Percentiles rank a stretch among this genome's conserved stretches.
Conservation (phyloP, 1,140 invertebrate genomes). For the Lethocerus indicus region DNA sequence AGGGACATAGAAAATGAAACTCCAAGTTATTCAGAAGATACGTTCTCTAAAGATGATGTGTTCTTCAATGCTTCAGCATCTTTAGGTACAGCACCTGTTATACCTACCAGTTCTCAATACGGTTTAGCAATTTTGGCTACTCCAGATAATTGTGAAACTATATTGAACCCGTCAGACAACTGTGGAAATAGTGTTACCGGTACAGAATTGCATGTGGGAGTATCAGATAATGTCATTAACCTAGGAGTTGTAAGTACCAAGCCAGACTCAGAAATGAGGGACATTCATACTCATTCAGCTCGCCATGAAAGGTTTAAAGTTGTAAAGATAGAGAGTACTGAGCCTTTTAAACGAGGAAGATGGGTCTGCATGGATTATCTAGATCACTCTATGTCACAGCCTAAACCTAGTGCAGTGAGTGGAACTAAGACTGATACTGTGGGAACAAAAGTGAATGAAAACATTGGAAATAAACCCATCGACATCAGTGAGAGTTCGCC, state of each 20-base stretch:
- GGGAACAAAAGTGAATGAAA: not conserved
- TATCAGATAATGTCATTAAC: constrained; percentile 36
- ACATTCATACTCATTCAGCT: constrained; percentile 45
- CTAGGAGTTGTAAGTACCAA: constrained; percentile 24
- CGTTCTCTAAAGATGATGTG: constrained; percentile 63
- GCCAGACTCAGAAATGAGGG: constrained; percentile 45
- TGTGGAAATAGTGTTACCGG: constrained; percentile 29
- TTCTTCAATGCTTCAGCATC: constrained; percentile 60
- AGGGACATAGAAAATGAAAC: constrained; percentile 67
- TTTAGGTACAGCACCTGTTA: constrained; percentile 58
- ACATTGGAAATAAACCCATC: not conserved
- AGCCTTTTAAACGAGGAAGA: constrained; percentile 81
- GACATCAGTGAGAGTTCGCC: not conserved
- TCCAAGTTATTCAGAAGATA: constrained; percentile 68
- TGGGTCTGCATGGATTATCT: constrained; percentile 94
- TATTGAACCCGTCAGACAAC: constrained; percentile 19
- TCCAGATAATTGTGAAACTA: constrained; percentile 16
- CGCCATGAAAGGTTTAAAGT: constrained; percentile 84
- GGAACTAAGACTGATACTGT: constrained; percentile 2
- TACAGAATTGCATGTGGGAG: constrained; percentile 35
- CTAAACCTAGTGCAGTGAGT: not conserved
- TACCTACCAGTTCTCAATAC: constrained; percentile 68
- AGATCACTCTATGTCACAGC: constrained; percentile 51
- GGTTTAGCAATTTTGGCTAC: constrained; percentile 58
- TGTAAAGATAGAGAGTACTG: constrained; percentile 88